Evolutionary conservation across 2,113 vertebrate genomes (phyloP).

Genomic region (Laticauda laticaudata): DNA sequence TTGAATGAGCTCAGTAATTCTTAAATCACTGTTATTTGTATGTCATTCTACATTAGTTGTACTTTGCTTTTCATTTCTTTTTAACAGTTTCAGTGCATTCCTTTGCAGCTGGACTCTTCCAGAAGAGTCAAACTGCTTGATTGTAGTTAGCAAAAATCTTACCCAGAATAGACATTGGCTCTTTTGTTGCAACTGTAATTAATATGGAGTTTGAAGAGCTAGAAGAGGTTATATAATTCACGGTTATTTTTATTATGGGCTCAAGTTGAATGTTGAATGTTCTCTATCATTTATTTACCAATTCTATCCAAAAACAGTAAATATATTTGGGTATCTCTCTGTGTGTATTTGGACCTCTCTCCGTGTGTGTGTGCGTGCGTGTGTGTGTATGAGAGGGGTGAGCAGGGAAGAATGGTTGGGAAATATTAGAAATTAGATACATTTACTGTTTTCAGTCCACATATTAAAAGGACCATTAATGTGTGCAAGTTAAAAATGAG

Average conservation of each 20-base stretch:
- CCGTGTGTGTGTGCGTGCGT: too few species aligned
- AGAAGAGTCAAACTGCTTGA: neutral
- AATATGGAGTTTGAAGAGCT: neutral
- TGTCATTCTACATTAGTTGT: neutral
- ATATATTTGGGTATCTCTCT: neutral
- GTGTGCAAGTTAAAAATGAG: neutral
- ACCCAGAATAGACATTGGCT: neutral
- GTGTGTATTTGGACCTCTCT: too few species aligned
- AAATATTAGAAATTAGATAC: neutral
- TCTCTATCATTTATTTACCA: neutral
- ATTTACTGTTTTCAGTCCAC: neutral
- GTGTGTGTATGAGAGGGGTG: neutral
- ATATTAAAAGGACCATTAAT: neutral
- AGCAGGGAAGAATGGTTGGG: neutral
- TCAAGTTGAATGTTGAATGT: neutral
- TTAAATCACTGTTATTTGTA: neutral
- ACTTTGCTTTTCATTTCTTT: neutral
- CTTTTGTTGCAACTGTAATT: neutral
- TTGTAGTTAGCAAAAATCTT: neutral
- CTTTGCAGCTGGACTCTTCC: neutral
- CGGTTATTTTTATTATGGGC: neutral
- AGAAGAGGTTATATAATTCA: neutral
- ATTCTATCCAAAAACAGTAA: neutral
- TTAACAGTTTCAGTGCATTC: neutral
- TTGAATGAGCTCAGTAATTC: neutral